Conservation (phyloP, 2,888 invertebrate species). For the Pediacus dermestoides region DNA sequence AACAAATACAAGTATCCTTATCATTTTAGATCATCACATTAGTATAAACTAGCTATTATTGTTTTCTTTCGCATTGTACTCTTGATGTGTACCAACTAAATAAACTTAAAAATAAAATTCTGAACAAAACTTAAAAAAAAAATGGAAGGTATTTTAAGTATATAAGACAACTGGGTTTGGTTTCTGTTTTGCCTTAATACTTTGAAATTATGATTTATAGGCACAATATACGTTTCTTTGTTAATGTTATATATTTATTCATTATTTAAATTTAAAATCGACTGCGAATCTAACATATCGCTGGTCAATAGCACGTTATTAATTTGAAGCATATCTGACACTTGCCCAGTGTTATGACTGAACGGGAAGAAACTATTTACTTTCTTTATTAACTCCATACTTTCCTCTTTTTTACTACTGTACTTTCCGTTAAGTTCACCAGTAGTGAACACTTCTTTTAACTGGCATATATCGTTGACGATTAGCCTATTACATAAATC, state of each 20-base stretch:
- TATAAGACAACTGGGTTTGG: too few relatives aligned
- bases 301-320: slow-evolving; percentile 62
- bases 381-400: slow-evolving; percentile 42
- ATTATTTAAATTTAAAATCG: slow-evolving; percentile 62
- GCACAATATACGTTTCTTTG: too few relatives aligned
- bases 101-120: too few relatives aligned
- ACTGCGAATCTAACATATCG: slow-evolving; percentile 66
- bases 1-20: too few relatives aligned
- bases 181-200: too few relatives aligned
- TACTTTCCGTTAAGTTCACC: slow-evolving; percentile 32
- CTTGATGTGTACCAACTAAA: too few relatives aligned
- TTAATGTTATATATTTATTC: slow-evolving; percentile 61
- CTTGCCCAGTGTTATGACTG: slow-evolving; percentile 44
- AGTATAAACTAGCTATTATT: too few relatives aligned
- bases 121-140: too few relatives aligned
- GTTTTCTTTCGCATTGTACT: too few relatives aligned
- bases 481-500: slow-evolving; percentile 52
- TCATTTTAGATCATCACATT: too few relatives aligned
- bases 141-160: too few relatives aligned
- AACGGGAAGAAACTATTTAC: slow-evolving; percentile 54
- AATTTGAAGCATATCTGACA: slow-evolving; percentile 49
- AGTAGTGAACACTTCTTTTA: not conserved
- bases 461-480: slow-evolving; percentile 18
- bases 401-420: slow-evolving; percentile 41
- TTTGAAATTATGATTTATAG: too few relatives aligned